Conservation (phyloP, 2,113 vertebrate genomes). For the Solea senegalensis region DNA sequence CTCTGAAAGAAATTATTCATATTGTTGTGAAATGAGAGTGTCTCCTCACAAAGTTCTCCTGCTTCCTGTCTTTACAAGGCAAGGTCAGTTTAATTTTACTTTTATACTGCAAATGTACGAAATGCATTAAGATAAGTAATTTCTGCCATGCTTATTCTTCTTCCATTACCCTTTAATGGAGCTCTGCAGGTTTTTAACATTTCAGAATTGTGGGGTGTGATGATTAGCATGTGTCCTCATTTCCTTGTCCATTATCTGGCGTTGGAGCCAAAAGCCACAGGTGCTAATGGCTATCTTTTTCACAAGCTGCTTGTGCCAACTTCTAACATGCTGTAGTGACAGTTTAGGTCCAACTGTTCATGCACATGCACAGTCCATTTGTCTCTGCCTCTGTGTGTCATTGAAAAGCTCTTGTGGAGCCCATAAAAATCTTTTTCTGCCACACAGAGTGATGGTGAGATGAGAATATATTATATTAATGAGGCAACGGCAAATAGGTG, state of each 20-base stretch:
- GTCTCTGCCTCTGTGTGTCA: conserved; percentile 49
- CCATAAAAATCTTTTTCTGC: conserved; percentile 44
- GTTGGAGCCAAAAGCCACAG: conserved; percentile 58
- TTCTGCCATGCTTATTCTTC: conserved; percentile 48
- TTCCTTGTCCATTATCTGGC: conserved; percentile 55
- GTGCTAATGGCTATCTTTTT: conserved; percentile 68
- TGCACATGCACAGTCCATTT: conserved; percentile 67
- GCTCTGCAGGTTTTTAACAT: conserved; percentile 54
- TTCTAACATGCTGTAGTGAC: conserved; percentile 47
- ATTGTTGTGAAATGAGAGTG: conserved; percentile 36
- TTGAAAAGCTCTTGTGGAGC: conserved; percentile 51
- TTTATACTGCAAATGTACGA: conserved; percentile 77
- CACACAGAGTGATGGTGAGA: conserved; percentile 27
- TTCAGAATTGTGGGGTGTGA: conserved; percentile 57
- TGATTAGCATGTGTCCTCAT: conserved; percentile 59
- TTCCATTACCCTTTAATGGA: conserved; percentile 61
- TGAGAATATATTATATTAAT: conserved; percentile 61
- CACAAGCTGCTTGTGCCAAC: conserved; percentile 43
- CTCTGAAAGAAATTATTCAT: conserved; percentile 61
- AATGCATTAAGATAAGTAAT: conserved; percentile 74
- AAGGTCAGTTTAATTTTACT: conserved; percentile 62
- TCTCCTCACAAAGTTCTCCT: conserved; percentile 29
- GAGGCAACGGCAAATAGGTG: conserved; percentile 56
- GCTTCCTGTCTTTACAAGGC: conserved; percentile 41
- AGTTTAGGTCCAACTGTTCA: conserved; percentile 64